Evolutionary conservation across 1,140 invertebrate genomes (phyloP), one percentile per base, ranked within the genome.

Genomic region (Tetramorium alpestre): DNA sequence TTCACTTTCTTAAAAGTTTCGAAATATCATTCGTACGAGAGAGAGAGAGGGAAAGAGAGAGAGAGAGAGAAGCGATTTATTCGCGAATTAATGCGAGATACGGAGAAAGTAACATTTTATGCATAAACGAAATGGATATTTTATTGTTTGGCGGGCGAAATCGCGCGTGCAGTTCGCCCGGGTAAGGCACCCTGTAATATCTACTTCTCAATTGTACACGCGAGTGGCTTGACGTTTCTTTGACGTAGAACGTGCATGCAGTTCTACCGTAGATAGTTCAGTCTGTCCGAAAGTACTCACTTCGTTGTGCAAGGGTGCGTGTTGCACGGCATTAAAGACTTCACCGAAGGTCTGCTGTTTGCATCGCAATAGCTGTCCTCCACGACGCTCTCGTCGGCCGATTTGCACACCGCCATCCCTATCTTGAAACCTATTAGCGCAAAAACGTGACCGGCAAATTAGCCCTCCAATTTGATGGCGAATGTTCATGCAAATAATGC

Each of bases 271-370:
- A 58, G 28, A 41, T 65, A 78, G 82, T 77, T 88, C 41, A 67
- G 47, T 86, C 67, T 78, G 60, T 89, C 72, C 13, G 11, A 86
- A 87, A 41, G 58, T 92, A 96, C 97, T 97, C 96, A 99, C 98
- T 97, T 98, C 87, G 98, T 97, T 13, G 98, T 97, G 95, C 98
- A 99, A 18, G 97, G 97, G 92, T 98, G 98, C 51, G 96, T 97
- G 95, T 98, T 98, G 94, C 98, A 99, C 86, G 97, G 96, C 64
- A 98, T 96, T 60, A 98, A 96, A 73, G 97, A 96, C 47, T 97
- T 96, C 85, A 97, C 96, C 1, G 64, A 67, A 44, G 98, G 98
- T 92, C 97, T 97, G 92, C 96, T 96, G 65, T 97, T 96, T 18
- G 96, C 96, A 93, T 98, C 97, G 95, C 98, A 99, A 7, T 98